Percentiles rank a stretch among this genome's conserved stretches.
Conservation (phyloP, 2,797 vertebrate genomes). For the Acrocephalus scirpaceus region DNA sequence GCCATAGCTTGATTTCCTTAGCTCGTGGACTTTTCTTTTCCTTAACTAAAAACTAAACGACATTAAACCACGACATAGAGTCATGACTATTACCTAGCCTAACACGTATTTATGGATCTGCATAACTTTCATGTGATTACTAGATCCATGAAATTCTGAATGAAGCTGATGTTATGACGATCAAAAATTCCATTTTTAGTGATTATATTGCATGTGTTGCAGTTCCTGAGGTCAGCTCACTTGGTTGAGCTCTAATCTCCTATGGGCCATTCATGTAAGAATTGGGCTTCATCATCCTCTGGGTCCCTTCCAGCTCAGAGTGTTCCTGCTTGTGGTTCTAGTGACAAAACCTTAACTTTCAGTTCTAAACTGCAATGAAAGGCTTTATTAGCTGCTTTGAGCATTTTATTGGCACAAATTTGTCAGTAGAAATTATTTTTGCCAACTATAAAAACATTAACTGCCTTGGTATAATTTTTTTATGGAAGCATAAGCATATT, state of each 20-base stretch:
- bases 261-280: fast-evolving
- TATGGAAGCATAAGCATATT: neutral
- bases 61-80: neutral
- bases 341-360: neutral
- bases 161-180: neutral
- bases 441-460: neutral
- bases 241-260: neutral
- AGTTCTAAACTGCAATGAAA: neutral
- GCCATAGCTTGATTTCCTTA: neutral
- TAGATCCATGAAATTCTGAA: neutral
- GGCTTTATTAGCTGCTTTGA: neutral
- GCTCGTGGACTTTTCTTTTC: neutral
- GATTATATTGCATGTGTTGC: neutral
- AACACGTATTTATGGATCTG: neutral
- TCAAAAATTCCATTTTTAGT: neutral
- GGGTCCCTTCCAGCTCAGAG: neutral
- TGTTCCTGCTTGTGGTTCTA: neutral
- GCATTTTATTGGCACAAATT: neutral
- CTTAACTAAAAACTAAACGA: neutral
- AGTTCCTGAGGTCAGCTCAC: neutral
- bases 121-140: neutral
- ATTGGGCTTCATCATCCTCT: neutral
- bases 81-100: neutral
- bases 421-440: neutral
- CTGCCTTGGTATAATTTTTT: neutral